Percentiles rank a stretch among this genome's conserved stretches.
phyloP scores from a whole-genome alignment of 2,888 invertebrate species.

The Pheosia gnoma region DNA sequence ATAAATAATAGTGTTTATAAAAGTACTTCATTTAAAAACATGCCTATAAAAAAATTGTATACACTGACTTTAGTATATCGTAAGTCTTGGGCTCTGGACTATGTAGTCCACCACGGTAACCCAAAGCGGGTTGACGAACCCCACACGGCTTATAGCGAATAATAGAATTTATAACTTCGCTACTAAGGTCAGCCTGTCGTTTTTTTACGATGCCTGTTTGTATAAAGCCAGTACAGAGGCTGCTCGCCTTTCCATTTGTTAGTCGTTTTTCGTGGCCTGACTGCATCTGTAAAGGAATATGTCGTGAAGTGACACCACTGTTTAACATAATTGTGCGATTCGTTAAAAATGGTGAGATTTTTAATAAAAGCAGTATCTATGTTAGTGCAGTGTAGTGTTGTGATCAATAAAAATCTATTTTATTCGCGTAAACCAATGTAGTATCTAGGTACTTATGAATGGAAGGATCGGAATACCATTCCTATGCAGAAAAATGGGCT shows the following conservation, averaged over 20 bases:
- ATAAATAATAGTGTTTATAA: no score
- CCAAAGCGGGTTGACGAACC: no score
- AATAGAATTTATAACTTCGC: neutral
- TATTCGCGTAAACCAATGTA: no score
- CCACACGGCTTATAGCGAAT: neutral
- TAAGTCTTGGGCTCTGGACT: no score
- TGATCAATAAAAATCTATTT: neutral
- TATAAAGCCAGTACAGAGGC: neutral
- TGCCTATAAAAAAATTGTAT: no score
- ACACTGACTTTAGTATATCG: no score
- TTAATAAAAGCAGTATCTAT: neutral
- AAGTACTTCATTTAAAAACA: no score
- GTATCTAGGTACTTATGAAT: no score
- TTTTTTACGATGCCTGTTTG: neutral
- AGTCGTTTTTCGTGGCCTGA: neutral
- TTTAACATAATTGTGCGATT: neutral
- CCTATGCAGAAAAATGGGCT: no score
- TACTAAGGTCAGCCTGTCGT: neutral
- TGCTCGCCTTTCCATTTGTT: conserved; percentile 7
- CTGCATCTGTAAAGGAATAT: neutral
- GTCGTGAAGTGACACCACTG: neutral
- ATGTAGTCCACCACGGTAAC: no score
- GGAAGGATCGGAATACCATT: no score
- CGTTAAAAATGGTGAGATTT: conserved; percentile 4
- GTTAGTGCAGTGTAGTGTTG: neutral